Evolutionary conservation across 2,888 invertebrate species (phyloP), one percentile per base, ranked within the genome.

Genomic region (Drosophila austrosaltans): DNA sequence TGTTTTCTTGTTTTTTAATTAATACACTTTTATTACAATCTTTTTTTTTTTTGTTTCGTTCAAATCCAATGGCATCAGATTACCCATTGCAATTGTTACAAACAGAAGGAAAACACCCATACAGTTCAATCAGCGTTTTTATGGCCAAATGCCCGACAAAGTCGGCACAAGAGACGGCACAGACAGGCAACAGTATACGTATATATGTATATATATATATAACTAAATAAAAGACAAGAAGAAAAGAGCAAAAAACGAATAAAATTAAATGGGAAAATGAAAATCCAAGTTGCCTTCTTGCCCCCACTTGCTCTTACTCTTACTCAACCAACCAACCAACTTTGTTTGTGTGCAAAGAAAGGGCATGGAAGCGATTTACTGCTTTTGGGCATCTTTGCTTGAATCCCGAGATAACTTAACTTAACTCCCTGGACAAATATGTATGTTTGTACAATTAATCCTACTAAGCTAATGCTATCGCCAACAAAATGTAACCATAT

Each of bases 261-360:
- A 76, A 82, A 78, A 76, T 78, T 76, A 76, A 76, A 80, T 73
- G 70, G 48, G 4, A 69, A 75, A 75, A 64, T 58, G 67, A 65
- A 75, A 66, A 71, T 69, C 54, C 67, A 56, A 53, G 66, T 71
- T 25, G 25, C n/a, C 53, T 10, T 16, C 32, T 4, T 48, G 3
- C 22, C 12, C 48, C 12, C 16, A 16, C 48, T 10, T 4, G 1
- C 3, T n/a, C 44, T 12, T 25, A 16, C 16, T 16, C 16, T 16
- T 16, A 16, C 16, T 16, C 16, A 16, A 16, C 16, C 8, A 20
- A 1, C 20, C 48, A 12, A 25, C 48, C 22, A 3, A 8, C 48
- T 16, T 16, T 25, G 48, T 25, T 48, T 48, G 48, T 22, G 25
- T 10, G 16, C 16, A 48, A 16, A 16, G 16, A 42, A 48, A 25